Base-by-base conservation (phyloP, 2,113 vertebrate species). In the Cyrtonyx montezumae region DNA sequence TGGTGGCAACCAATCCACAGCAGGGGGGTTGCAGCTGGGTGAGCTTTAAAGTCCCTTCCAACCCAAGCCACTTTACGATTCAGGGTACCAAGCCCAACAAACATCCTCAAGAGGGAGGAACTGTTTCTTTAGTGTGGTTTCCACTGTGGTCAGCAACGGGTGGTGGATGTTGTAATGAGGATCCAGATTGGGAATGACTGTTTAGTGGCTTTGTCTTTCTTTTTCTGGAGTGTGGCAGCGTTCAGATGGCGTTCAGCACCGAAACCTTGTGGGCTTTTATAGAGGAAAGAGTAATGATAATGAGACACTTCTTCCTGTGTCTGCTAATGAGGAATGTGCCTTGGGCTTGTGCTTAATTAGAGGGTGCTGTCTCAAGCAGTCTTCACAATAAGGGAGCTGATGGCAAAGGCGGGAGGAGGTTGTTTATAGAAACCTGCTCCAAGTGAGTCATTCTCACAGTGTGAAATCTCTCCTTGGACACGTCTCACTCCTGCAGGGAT, bases 401-500 rank as follows among this genome's bases (percentile, higher is more conserved):
- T 88, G 84, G 81, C 30, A 34, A 69, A 75, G 83, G 83, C 82
- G 9, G 69, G 84, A 75, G 92, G 93, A 93, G 89, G 92, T 67
- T 91, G 69, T 85, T 94, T 84, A 94, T 93, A 90, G 92, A 46
- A 87, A 84, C 84, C 80, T 66, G 53, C 79, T 88, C 53, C 63
- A 6, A 37, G 87, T 81, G 34, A 92, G 61, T 94, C 88, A 94
- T 45, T 14, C 84, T 62, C 4, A 1, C 26, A 3, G 32, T 4
- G 40, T 84, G 92, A 84, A 48, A 71, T 61, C 88, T 42, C 1
- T 28, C 62, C 68, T 68, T 13, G 32, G 18, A 37, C 63, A 3
- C 13, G 1, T 37, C 74, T 56, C 58, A 34, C 30, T 51, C 79
- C 74, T 19, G 0, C 13, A 58, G 1, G 16, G 36, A 49, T 82